Evolutionary conservation across 2,113 vertebrate genomes (phyloP).

Genomic region (Indicator indicator): DNA sequence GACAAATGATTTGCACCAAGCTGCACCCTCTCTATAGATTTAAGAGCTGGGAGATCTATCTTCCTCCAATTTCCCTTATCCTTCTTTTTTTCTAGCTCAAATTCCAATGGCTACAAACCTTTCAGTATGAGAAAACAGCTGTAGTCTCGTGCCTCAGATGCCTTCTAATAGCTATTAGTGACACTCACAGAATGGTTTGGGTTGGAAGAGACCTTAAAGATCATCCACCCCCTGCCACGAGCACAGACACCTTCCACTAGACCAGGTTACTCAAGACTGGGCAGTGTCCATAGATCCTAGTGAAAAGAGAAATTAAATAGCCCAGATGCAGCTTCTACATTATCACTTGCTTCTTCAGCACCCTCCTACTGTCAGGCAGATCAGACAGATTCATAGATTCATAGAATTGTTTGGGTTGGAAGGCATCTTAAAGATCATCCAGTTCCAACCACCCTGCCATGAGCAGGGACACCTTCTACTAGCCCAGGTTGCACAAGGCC

Average conservation of each 20-base stretch:
- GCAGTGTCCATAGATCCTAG: background rate
- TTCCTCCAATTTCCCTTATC: background rate
- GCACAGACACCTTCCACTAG: too few species aligned
- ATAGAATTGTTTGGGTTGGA: too few species aligned
- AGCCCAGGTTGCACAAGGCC: too few species aligned
- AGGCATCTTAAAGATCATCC: too few species aligned
- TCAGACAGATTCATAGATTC: background rate
- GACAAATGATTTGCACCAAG: background rate
- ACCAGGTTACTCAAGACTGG: too few species aligned
- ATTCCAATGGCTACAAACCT: background rate
- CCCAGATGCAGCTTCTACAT: constrained; percentile 7
- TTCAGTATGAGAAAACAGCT: background rate
- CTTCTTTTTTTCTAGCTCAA: background rate
- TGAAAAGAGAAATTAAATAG: background rate
- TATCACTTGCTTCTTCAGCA: constrained; percentile 3
- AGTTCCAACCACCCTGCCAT: too few species aligned
- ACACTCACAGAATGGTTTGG: background rate
- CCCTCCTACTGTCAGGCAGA: constrained; percentile 37
- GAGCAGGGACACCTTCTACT: too few species aligned
- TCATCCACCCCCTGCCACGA: too few species aligned
- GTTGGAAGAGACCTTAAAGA: too few species aligned
- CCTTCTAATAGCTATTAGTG: background rate
- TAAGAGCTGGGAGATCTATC: background rate
- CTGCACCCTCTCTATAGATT: background rate
- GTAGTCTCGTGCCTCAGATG: background rate